Percentiles rank a stretch among this genome's conserved stretches.
Conservation (phyloP, 2,797 vertebrate species). For the Oophaga sylvatica region DNA sequence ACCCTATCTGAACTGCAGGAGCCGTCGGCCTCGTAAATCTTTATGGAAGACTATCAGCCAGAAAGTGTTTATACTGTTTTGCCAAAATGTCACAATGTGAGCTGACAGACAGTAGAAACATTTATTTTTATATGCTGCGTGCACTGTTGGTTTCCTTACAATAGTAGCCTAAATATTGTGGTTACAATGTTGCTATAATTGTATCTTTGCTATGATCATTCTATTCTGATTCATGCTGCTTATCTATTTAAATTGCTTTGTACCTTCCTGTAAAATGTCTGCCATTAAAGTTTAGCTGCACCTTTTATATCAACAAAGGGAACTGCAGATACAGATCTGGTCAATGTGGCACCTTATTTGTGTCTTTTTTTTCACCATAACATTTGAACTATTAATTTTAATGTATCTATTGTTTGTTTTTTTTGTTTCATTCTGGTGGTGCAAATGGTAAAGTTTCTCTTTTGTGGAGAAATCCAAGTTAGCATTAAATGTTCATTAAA, state of each 20-base stretch:
- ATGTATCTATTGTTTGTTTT: too few relatives aligned
- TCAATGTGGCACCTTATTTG: too few relatives aligned
- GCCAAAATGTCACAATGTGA: slow-evolving; percentile 43
- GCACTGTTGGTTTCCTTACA: slow-evolving; percentile 9
- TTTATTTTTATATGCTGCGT: slow-evolving; percentile 9
- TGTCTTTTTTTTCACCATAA: too few relatives aligned
- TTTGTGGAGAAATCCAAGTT: too few relatives aligned
- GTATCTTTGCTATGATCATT: background rate
- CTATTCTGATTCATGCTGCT: background rate
- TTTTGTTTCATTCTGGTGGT: too few relatives aligned
- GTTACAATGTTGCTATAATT: background rate
- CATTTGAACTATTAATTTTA: too few relatives aligned
- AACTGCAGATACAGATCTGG: too few relatives aligned
- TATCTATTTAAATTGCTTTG: background rate
- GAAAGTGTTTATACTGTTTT: slow-evolving; percentile 49
- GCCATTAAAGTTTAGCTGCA: too few relatives aligned
- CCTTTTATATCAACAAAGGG: too few relatives aligned
- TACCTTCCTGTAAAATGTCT: background rate
- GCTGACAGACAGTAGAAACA: slow-evolving; percentile 48
- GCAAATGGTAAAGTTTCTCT: too few relatives aligned
- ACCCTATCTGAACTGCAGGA: slow-evolving; percentile 49
- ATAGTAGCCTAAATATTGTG: background rate
- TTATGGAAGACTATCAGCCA: slow-evolving; percentile 54
- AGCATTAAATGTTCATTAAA: too few relatives aligned
- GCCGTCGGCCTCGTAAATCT: slow-evolving; percentile 53